Evolutionary conservation across 2,888 invertebrate species (phyloP), one percentile per base, ranked within the genome.

Genomic region (Dryobotodes eremita): DNA sequence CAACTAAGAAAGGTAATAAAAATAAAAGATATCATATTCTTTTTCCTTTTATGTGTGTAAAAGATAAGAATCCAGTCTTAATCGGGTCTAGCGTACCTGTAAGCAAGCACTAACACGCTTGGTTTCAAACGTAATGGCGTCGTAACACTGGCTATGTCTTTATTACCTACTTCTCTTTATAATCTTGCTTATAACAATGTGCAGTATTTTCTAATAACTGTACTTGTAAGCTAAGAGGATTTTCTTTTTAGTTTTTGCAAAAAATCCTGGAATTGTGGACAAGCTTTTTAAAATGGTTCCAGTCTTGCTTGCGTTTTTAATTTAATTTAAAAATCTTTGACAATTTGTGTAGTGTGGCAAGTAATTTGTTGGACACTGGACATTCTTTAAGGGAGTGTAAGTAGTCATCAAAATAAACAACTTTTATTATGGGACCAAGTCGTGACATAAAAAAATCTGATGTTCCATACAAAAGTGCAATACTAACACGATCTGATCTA

Each of bases 51-150:
- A 75, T 62, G 66, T 71, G 59, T 61, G 42, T 82, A 71, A 70
- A 66, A 76, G 79, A 85, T 85, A 75, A 75, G 75, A 82, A 59
- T 71, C 64, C 50, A 62, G 75, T 75, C 75, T 84, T 82, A 85
- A 79, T 75, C 70, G 73, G 64, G 36, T 73, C 70, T 79, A 79
- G 75, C 65, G 72, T 61, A 59, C 71, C 71, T 82, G 66, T 72
- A 59, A 71, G 62, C 50, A 62, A 82, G 86, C 66, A 75, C 75
- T 84, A 64, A 71, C 70, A 75, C 26, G 79, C 72, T 74, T 66
- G 20, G 66, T 79, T 71, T 76, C 75, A 73, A 74, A 75, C 76
- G 71, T 83, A 85, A 84, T 79, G 50, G 71, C 66, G 23, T 57
- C 86, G 53, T 84, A 70, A 75, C 75, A 61, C 48, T 55, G 53